A percentile compares a stretch with the other conserved stretches of the same genome.
Evolutionary conservation across 2,888 invertebrate species (phyloP).

Genomic region (Hirtodrosophila histrioides): DNA sequence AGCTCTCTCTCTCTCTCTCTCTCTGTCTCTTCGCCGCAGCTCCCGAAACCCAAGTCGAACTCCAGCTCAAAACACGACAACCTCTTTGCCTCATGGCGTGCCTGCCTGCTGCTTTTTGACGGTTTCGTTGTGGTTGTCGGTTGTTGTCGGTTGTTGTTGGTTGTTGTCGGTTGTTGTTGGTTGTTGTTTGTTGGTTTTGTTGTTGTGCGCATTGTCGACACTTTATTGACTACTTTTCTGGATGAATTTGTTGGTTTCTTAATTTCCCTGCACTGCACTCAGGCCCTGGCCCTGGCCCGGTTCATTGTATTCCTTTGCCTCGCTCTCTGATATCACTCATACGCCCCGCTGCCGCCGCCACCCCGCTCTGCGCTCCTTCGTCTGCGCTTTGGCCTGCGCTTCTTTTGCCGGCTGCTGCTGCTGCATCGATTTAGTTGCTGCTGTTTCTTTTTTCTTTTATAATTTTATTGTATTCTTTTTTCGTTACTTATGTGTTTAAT

Average conservation of each 20-base stretch:
- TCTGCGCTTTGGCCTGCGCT: slow-evolving; percentile 37
- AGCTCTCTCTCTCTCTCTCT: no score
- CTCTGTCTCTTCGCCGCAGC: no score
- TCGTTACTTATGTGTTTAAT: slow-evolving; percentile 77
- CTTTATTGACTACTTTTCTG: slow-evolving; percentile 82
- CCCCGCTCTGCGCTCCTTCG: slow-evolving; percentile 33
- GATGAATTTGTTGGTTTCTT: slow-evolving; percentile 82
- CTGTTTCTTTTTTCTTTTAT: slow-evolving; percentile 54
- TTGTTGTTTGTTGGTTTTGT: slow-evolving; percentile 36
- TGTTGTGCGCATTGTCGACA: slow-evolving; percentile 78
- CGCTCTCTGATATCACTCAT: slow-evolving; percentile 72
- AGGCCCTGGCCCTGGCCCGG: slow-evolving; percentile 33
- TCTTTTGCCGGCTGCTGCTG: slow-evolving; percentile 61
- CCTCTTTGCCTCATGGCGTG: slow-evolving; percentile 42
- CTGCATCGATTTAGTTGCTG: slow-evolving; percentile 72
- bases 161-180: slow-evolving; percentile 39
- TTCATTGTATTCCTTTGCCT: slow-evolving; percentile 38
- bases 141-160: slow-evolving; percentile 44
- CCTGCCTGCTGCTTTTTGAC: slow-evolving; percentile 78
- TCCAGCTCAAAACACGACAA: slow-evolving; percentile 27
- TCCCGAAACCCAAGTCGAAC: slow-evolving; percentile 23
- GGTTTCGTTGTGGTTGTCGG: slow-evolving; percentile 65
- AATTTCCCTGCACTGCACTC: slow-evolving; percentile 70
- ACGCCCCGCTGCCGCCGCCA: slow-evolving; percentile 56
- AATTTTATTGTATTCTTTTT: slow-evolving; percentile 71